These are phyloP conservation scores for Ectobius pallidus DNA, from an alignment of 2,888 invertebrate genomes.

Conservation along the genomic window DNA sequence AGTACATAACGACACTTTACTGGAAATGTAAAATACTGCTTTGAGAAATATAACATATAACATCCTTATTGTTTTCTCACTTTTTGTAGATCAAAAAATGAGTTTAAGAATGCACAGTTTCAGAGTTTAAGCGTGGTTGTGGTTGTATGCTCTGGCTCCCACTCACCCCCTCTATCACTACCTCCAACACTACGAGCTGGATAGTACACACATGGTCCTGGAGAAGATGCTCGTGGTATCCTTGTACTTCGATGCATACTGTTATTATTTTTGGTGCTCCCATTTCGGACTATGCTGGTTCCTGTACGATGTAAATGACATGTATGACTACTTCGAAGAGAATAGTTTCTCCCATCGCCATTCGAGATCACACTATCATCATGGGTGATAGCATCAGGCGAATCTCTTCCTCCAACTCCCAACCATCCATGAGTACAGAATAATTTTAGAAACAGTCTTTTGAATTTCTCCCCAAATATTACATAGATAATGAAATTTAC, in stretches of 20 bases:
- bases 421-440: constrained; percentile 68
- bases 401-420: constrained; percentile 63
- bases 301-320: constrained; percentile 55
- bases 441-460: constrained; percentile 80
- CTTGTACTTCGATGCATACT: constrained; percentile 47
- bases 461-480: constrained; percentile 96
- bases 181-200: constrained; percentile 50
- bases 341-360: constrained; percentile 69
- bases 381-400: constrained; percentile 74
- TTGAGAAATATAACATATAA: too few species aligned
- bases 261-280: constrained; percentile 44
- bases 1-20: too few species aligned
- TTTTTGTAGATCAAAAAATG: too few species aligned
- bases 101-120: neutral
- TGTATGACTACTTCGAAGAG: constrained; percentile 61
- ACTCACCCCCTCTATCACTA: constrained; percentile 49
- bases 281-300: constrained; percentile 50
- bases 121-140: constrained; percentile 24
- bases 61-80: too few species aligned
- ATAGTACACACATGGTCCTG: constrained; percentile 63
- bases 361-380: constrained; percentile 85
- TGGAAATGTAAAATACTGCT: too few species aligned
- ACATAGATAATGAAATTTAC: constrained; percentile 98
- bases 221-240: constrained; percentile 53
- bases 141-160: constrained; percentile 33